phyloP scores from a whole-genome alignment of 2,113 vertebrate species.

The Varanus komodoensis region DNA sequence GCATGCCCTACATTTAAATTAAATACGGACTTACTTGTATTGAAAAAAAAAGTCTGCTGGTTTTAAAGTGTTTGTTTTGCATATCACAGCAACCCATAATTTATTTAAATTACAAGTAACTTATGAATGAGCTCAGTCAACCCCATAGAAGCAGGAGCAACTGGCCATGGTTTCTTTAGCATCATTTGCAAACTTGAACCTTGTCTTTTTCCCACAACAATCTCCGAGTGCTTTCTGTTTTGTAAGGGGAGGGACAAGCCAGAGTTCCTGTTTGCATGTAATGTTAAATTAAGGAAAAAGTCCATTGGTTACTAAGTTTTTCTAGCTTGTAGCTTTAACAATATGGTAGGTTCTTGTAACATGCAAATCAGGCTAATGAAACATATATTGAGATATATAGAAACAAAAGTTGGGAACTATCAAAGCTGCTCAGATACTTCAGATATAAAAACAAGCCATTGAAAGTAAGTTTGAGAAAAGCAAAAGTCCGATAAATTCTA shows the following conservation, averaged over 20 bases:
- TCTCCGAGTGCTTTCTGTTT: too few species aligned
- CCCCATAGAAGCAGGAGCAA: too few species aligned
- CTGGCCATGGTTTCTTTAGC: too few species aligned
- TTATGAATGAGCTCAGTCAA: too few species aligned
- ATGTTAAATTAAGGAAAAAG: too few species aligned
- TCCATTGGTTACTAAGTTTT: too few species aligned
- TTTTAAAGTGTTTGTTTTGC: not conserved
- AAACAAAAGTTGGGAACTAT: conserved; percentile 1
- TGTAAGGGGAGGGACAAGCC: too few species aligned
- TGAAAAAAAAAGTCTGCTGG: not conserved
- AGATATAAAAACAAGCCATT: not conserved
- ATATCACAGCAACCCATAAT: too few species aligned
- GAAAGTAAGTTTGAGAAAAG: not conserved
- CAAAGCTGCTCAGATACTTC: not conserved
- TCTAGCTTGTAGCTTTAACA: not conserved
- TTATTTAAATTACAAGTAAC: too few species aligned
- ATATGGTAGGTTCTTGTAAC: not conserved
- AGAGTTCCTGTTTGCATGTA: too few species aligned
- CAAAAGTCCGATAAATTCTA: not conserved
- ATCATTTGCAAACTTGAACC: too few species aligned
- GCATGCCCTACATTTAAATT: not conserved
- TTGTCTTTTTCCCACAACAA: too few species aligned
- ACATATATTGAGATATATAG: not conserved
- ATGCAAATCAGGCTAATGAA: not conserved
- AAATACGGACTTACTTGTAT: not conserved